Base-by-base conservation (phyloP, 2,797 vertebrate genomes). In the Hypotaenidia philippensis region DNA sequence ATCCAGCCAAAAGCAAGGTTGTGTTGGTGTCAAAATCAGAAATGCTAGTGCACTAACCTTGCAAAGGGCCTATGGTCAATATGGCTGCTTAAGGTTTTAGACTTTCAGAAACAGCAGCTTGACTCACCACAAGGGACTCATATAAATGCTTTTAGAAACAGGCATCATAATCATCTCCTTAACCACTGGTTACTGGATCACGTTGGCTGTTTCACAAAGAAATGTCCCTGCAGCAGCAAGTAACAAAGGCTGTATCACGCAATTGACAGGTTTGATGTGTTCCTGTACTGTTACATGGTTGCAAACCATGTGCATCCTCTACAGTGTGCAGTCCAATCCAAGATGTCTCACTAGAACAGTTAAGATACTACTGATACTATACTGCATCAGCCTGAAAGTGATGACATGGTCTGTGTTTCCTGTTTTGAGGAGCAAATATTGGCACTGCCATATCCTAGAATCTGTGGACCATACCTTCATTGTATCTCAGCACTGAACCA, bases 61-160 rank as follows among this genome's bases (percentile, higher is more conserved):
- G 34, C n/a, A 71, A 61, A 89, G 80, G 40, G 26, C 63, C 78
- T 81, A 29, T 60, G 84, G 66, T 87, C 80, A 77, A 20, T 68
- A 19, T 9, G 52, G n/a, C 23, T 89, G 41, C 75, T 82, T 72
- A 29, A 74, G 26, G 65, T 82, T 94, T 96, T 61, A 87, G 85
- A 83, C 21, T 81, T 96, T 87, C 75, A 85, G 90, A 93, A 93
- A 80, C n/a, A 61, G 87, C 74, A 94, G 69, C 71, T 84, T 96
- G 81, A 74, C 60, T 83, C 36, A 60, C 38, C 29, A 13, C 16
- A 71, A 71, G 36, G n/a, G 45, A 49, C 29, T 68, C 11, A 7
- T 29, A 57, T 15, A 90, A 89, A 80, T 64, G 47, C 65, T 86
- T 96, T 94, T 45, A 82, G 61, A 75, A 86, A 64, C 16, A 95